These are phyloP conservation scores for Acrobasis suavella DNA, from an alignment of 2,888 invertebrate genomes.

Conservation along the genomic window DNA sequence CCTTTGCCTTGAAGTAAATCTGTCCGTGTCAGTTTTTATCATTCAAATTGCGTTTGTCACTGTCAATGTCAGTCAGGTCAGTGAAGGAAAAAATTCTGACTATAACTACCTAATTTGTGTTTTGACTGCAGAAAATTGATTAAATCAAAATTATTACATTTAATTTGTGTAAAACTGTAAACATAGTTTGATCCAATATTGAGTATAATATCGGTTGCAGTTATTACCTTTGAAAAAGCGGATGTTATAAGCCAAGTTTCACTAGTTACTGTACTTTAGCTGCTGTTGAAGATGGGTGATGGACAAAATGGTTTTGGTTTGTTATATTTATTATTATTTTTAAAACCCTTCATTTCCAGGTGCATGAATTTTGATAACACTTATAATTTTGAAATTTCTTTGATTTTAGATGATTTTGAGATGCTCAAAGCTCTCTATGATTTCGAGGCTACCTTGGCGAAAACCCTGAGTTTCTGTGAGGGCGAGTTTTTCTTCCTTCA, in stretches of 20 bases:
- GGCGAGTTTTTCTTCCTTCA: conserved; percentile 91
- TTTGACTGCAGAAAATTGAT: no score
- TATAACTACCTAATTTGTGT: no score
- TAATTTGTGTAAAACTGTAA: no score
- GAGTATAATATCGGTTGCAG: neutral
- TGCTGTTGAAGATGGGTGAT: conserved; percentile 10
- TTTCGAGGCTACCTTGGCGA: conserved; percentile 91
- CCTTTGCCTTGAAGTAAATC: no score
- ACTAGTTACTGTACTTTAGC: neutral
- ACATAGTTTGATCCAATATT: neutral
- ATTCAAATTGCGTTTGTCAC: no score
- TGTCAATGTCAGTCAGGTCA: no score
- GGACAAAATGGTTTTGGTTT: conserved; percentile 20
- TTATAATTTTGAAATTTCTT: conserved; percentile 4
- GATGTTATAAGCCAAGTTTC: neutral
- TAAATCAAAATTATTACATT: no score
- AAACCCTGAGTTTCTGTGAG: conserved; percentile 90
- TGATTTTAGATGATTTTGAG: conserved; percentile 85
- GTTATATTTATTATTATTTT: conserved; percentile 2
- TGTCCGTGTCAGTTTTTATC: no score
- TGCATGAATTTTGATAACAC: conserved; percentile 33
- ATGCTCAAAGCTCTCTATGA: conserved; percentile 93
- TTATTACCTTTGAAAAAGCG: neutral
- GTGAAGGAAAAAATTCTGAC: no score
- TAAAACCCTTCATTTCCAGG: conserved; percentile 18